Evolutionary conservation across 2,888 invertebrate genomes (phyloP).

Genomic region (Drosophila phalerata): DNA sequence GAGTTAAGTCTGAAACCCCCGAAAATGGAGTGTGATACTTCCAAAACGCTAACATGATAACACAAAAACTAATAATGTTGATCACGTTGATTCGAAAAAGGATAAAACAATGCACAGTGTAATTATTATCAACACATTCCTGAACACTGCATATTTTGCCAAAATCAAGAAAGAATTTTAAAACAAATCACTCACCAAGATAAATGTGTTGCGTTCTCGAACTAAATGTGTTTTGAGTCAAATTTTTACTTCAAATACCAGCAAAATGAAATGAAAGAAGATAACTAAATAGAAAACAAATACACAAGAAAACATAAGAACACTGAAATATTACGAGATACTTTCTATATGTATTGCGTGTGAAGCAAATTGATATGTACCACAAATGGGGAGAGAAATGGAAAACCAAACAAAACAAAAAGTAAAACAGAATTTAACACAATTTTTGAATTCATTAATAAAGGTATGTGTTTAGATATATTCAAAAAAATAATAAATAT

Average conservation of each 20-base stretch:
- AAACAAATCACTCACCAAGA: constrained; percentile 50
- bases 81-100: neutral
- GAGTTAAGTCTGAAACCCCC: neutral
- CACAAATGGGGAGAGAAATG: constrained; percentile 55
- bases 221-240: constrained; percentile 77
- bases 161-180: constrained; percentile 54
- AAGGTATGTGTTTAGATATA: constrained; percentile 85
- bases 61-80: neutral
- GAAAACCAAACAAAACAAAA: constrained; percentile 58
- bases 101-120: constrained; percentile 2
- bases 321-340: constrained; percentile 61
- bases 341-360: constrained; percentile 64
- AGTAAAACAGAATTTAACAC: constrained; percentile 78
- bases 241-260: constrained; percentile 76
- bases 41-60: neutral
- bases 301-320: constrained; percentile 40
- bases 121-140: constrained; percentile 20
- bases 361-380: constrained; percentile 62
- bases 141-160: constrained; percentile 59
- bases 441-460: constrained; percentile 84
- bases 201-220: constrained; percentile 76
- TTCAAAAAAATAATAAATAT: constrained; percentile 71
- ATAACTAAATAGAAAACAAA: constrained; percentile 54
- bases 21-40: neutral
- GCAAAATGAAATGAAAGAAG: constrained; percentile 32